A percentile compares a stretch with the other conserved stretches of the same genome.
These are phyloP conservation scores for Lampris megalopsis DNA, from an alignment of 2,113 vertebrate species.

Conservation along the genomic window DNA sequence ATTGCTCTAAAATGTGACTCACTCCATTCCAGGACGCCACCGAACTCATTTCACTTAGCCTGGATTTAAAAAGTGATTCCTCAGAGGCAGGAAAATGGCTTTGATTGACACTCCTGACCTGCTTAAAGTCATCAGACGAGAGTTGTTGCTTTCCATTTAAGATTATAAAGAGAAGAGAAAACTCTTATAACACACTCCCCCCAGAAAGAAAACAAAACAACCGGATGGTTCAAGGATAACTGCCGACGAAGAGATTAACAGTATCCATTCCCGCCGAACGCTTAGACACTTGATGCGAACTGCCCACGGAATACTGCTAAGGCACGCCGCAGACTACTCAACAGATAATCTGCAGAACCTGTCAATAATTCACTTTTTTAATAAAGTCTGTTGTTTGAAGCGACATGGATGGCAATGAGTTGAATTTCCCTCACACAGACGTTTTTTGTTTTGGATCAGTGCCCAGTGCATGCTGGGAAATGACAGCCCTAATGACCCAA, in stretches of 20 bases:
- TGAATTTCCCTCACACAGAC: constrained; percentile 48
- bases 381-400: constrained; percentile 61
- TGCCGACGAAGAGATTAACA: constrained; percentile 74
- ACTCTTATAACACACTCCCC: constrained; percentile 32
- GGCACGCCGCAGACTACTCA: constrained; percentile 49
- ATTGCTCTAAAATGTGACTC: constrained; percentile 77
- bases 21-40: constrained; percentile 66
- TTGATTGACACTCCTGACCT: constrained; percentile 53
- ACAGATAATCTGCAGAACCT: constrained; percentile 70
- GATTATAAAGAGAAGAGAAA: constrained; percentile 16
- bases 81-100: constrained; percentile 44
- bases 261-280: constrained; percentile 56
- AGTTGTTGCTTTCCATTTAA: constrained; percentile 22
- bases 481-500: constrained; percentile 3
- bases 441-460: constrained; percentile 42
- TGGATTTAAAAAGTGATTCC: constrained; percentile 57
- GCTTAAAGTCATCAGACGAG: constrained; percentile 50
- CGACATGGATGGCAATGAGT: constrained; percentile 51
- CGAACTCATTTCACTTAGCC: constrained; percentile 66
- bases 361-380: constrained; percentile 75
- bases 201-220: constrained; percentile 22
- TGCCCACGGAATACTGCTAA: constrained; percentile 71
- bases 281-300: constrained; percentile 40
- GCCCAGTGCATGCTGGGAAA: constrained; percentile 14
- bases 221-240: constrained; percentile 58